Base-by-base conservation (phyloP, 2,888 invertebrate species). In the Aethes cnicana region DNA sequence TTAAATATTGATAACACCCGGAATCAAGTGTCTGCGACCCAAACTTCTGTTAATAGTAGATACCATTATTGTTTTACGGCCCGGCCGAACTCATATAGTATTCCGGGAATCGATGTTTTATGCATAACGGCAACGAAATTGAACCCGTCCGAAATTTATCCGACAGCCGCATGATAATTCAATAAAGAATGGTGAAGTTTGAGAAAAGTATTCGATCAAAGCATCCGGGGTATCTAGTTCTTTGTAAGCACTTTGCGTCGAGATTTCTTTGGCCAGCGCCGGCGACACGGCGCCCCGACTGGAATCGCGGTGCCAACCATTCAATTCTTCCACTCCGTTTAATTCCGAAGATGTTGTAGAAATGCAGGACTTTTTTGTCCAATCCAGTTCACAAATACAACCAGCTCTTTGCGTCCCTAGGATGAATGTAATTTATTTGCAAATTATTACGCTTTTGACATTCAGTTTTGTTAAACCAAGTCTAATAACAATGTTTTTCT, bases 61-160 rank as follows among this genome's bases (percentile, higher is more conserved):
- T 8, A 28, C 28, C 5, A 5, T 28, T 11, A 28, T 5, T 7
- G 8, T 28, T 30, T 17, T 4, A 17, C 9, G 23, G 7, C 3
- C 3, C 4, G 7, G 8, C 9, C 12, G 20, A 36, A 20, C 20
- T 20, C 26, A 17, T 26, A 5, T 11, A 2, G 18, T 21, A 21
- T 35, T 28, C 17, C 12, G 2, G 20, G 43, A 30, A 43, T 43
- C 17, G n/a, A 50, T 50, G 43, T 50, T 44, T 50, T 25, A 44
- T 50, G 43, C 50, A 44, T 36, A 25, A 25, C 17, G 36, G 17
- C 28, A 25, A 50, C 28, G 30, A 50, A 37, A 37, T 50, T 43
- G 43, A 8, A 21, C 30, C 23, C 43, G 23, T 18, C 43, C 26
- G 28, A 50, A 36, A 50, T 37, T 30, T 30, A 44, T 37, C 43